Evolutionary conservation across 2,888 invertebrate species (phyloP).

Genomic region (Eurytoma californica): DNA sequence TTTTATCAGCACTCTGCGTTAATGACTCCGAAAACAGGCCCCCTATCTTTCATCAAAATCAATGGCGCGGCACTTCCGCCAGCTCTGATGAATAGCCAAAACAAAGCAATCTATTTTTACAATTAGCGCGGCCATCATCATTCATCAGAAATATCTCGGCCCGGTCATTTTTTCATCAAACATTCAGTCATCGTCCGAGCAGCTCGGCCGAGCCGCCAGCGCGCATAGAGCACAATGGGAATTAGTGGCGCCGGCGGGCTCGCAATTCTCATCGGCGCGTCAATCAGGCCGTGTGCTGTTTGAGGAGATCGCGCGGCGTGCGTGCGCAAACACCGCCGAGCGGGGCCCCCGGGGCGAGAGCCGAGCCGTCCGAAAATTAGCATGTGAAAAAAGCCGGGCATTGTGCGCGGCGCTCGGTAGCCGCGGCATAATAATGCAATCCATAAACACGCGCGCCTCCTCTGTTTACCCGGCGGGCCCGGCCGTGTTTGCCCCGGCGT

Average conservation of each 20-base stretch:
- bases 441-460: conserved; percentile 12
- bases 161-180: conserved; percentile 29
- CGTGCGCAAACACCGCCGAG: too few relatives aligned
- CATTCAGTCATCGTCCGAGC: neutral
- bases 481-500: conserved; percentile 43
- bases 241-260: conserved; percentile 7
- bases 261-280: conserved; percentile 37
- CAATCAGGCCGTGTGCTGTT: neutral
- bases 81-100: conserved; percentile 8
- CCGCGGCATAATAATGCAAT: conserved; percentile 30
- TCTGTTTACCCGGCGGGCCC: conserved; percentile 15
- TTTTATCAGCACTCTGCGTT: too few relatives aligned
- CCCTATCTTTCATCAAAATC: too few relatives aligned
- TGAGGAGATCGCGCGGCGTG: neutral
- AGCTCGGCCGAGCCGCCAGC: neutral
- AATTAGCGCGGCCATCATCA: conserved; percentile 37
- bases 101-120: conserved; percentile 41
- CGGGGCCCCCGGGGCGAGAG: neutral
- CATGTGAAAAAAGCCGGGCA: conserved; percentile 44
- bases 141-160: conserved; percentile 32
- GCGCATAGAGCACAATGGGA: conserved; percentile 19
- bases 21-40: too few relatives aligned
- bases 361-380: conserved; percentile 40
- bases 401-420: conserved; percentile 32
- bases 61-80: neutral